Evolutionary conservation across 2,888 invertebrate species (phyloP).

Genomic region (Leptinotarsa rubiginosa): DNA sequence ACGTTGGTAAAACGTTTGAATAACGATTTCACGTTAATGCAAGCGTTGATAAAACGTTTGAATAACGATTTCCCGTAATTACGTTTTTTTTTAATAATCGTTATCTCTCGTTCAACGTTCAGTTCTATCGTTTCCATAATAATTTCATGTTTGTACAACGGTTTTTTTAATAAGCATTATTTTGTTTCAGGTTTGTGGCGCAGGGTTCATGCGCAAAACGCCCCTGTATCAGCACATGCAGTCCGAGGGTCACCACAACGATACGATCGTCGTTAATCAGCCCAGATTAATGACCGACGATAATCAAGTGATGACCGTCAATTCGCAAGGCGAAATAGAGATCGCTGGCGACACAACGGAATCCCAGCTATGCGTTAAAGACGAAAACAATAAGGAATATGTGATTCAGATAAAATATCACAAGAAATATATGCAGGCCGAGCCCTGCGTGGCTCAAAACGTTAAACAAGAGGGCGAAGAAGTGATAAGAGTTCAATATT

Average conservation of each 20-base stretch:
- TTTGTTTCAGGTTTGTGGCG: constrained; percentile 70
- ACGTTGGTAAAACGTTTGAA: too few relatives aligned
- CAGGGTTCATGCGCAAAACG: constrained; percentile 87
- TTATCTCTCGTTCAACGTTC: neutral
- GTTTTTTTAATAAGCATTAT: neutral
- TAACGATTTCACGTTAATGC: too few relatives aligned
- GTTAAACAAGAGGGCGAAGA: too few relatives aligned
- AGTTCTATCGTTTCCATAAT: neutral
- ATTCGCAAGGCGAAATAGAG: constrained; percentile 63
- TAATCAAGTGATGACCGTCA: constrained; percentile 67
- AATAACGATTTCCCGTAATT: too few relatives aligned
- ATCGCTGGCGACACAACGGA: constrained; percentile 42
- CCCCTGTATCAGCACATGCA: constrained; percentile 71
- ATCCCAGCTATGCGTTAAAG: constrained; percentile 25
- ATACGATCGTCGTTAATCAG: constrained; percentile 86
- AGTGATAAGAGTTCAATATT: too few relatives aligned
- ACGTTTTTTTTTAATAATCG: too few relatives aligned
- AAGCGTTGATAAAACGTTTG: too few relatives aligned
- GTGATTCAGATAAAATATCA: neutral
- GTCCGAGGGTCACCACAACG: constrained; percentile 79
- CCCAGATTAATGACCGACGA: constrained; percentile 74
- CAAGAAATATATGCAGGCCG: too few relatives aligned
- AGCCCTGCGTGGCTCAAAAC: too few relatives aligned
- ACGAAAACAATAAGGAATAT: constrained; percentile 20
- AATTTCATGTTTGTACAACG: too few relatives aligned